A percentile compares a stretch with the other conserved stretches of the same genome.
Evolutionary conservation across 2,888 invertebrate species (phyloP).

Genomic region (Seira musarum): DNA sequence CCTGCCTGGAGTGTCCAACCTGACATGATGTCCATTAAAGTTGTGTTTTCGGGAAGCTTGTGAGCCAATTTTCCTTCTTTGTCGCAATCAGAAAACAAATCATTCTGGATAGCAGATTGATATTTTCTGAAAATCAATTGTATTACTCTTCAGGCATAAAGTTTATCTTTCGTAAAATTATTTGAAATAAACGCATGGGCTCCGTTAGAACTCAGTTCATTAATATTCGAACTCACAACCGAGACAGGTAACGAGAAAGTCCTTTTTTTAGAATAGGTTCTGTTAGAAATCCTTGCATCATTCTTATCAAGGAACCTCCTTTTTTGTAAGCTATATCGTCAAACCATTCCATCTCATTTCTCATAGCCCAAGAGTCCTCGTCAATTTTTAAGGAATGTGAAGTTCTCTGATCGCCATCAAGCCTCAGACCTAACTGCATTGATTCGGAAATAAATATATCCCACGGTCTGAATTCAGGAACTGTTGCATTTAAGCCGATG

Average conservation of each 20-base stretch:
- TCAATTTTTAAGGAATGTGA: constrained; percentile 50
- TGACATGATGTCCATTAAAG: constrained; percentile 37
- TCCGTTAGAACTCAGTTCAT: no score
- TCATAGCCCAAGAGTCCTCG: constrained; percentile 43
- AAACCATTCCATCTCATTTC: constrained; percentile 54
- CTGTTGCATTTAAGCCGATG: constrained; percentile 45
- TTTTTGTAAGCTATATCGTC: constrained; percentile 52
- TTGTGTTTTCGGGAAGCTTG: constrained; percentile 30
- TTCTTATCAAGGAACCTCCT: constrained; percentile 44
- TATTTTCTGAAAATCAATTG: constrained; percentile 8
- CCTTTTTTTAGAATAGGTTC: constrained; percentile 36
- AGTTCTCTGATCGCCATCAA: constrained; percentile 30
- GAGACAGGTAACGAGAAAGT: constrained; percentile 24
- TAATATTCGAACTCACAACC: constrained; percentile 24
- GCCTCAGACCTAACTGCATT: constrained; percentile 30
- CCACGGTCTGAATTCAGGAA: constrained; percentile 47
- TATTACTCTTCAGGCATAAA: no score
- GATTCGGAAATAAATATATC: constrained; percentile 44
- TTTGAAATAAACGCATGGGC: no score
- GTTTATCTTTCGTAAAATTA: no score
- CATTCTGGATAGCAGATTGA: constrained; percentile 41
- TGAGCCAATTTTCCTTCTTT: constrained; percentile 30
- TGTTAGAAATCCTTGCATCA: constrained; percentile 51
- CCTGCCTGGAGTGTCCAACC: constrained; percentile 49
- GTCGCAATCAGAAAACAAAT: constrained; percentile 38